Evolutionary conservation across 64 coral and sea anemone species (phyloP).

Genomic region (Pocillopora damicornis): DNA sequence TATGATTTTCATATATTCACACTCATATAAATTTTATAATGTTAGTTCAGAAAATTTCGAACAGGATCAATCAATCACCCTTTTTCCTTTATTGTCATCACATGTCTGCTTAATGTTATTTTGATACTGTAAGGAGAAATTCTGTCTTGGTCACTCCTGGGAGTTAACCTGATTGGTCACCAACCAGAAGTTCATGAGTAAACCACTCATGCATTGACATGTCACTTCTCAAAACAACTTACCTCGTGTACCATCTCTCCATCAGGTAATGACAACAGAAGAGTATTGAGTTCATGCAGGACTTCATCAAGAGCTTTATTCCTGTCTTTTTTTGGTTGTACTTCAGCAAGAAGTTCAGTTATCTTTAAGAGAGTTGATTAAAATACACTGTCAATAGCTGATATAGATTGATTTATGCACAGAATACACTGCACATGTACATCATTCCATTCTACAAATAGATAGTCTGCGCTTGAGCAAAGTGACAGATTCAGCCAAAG

Average conservation of each 20-base stretch:
- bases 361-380: conserved; percentile 25
- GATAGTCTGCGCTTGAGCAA: too few species aligned
- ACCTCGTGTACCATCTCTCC: conserved; percentile 58
- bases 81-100: too few species aligned
- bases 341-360: conserved; percentile 70
- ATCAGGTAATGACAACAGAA: conserved; percentile 53
- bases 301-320: conserved; percentile 60
- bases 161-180: too few species aligned
- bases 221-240: neutral
- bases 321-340: conserved; percentile 72
- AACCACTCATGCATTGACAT: neutral
- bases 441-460: neutral
- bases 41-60: too few species aligned
- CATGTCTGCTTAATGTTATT: too few species aligned
- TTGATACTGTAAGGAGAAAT: too few species aligned
- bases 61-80: too few species aligned
- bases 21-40: too few species aligned
- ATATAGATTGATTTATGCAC: too few species aligned
- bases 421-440: neutral
- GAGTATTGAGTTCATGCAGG: conserved; percentile 61
- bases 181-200: neutral
- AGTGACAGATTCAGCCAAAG: too few species aligned
- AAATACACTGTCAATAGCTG: neutral
- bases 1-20: too few species aligned
- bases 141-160: too few species aligned